These are phyloP conservation scores for Cryptotermes secundus DNA, from an alignment of 1,140 invertebrate species.

Conservation along the genomic window DNA sequence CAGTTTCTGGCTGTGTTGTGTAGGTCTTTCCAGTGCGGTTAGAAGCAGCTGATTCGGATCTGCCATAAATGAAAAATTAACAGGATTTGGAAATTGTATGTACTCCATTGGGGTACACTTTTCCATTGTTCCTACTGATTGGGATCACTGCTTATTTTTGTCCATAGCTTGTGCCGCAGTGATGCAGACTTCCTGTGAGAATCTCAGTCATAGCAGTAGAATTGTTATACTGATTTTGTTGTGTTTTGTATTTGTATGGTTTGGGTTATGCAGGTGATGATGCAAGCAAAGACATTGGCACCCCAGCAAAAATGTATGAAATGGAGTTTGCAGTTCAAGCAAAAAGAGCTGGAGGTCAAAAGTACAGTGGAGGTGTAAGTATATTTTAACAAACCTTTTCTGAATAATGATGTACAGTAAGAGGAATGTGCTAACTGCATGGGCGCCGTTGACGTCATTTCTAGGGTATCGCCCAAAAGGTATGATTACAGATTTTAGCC, in stretches of 20 bases:
- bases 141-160: neutral
- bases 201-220: neutral
- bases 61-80: neutral
- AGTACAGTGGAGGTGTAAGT: constrained; percentile 28
- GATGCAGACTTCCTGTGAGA: no score
- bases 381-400: no score
- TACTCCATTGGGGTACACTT: neutral
- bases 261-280: constrained; percentile 55
- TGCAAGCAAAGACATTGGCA: constrained; percentile 71
- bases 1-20: no score
- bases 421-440: no score
- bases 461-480: no score
- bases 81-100: neutral
- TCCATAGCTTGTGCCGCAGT: no score
- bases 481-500: no score
- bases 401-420: no score
- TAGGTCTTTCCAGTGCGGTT: no score
- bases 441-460: no score
- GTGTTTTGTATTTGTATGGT: neutral
- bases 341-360: constrained; percentile 7
- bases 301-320: constrained; percentile 52
- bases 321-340: constrained; percentile 43
- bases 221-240: neutral
- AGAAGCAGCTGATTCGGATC: no score
- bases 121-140: neutral